Evolutionary conservation across 2,113 vertebrate genomes (phyloP).

Genomic region (Ginglymostoma cirratum): DNA sequence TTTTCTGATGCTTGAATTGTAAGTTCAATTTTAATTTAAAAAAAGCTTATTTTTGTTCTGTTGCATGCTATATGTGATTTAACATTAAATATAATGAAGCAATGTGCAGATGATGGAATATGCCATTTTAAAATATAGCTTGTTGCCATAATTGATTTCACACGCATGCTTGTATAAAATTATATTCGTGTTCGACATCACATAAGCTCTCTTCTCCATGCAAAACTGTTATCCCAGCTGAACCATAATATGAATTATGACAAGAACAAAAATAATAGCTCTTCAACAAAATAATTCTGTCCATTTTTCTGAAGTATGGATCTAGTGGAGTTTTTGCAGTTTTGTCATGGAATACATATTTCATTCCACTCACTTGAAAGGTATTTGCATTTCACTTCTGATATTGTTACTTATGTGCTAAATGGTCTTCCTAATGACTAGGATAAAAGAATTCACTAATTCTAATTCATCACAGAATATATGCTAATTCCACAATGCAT

Average conservation of each 20-base stretch:
- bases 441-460: slow-evolving; percentile 6
- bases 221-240: slow-evolving; percentile 1
- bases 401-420: neutral
- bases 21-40: neutral
- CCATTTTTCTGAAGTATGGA: slow-evolving; percentile 12
- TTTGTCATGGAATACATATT: slow-evolving; percentile 16
- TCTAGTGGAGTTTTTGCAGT: neutral
- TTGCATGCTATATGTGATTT: no score
- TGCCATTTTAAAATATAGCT: slow-evolving; percentile 17
- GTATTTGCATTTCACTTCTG: slow-evolving; percentile 21
- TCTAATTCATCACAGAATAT: neutral
- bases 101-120: slow-evolving; percentile 18
- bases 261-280: slow-evolving; percentile 15
- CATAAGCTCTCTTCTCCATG: slow-evolving; percentile 21
- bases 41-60: neutral
- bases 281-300: slow-evolving; percentile 10
- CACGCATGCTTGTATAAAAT: slow-evolving; percentile 32
- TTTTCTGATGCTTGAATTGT: neutral
- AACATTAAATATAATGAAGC: slow-evolving; percentile 6
- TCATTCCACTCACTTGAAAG: slow-evolving; percentile 22
- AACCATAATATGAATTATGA: slow-evolving; percentile 23
- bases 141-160: slow-evolving; percentile 32
- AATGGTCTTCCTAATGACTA: neutral
- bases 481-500: neutral
- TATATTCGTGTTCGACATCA: slow-evolving; percentile 22